A percentile compares a stretch with the other conserved stretches of the same genome.
phyloP scores from a whole-genome alignment of 2,113 vertebrate genomes.

The Atlantisia rogersi region DNA sequence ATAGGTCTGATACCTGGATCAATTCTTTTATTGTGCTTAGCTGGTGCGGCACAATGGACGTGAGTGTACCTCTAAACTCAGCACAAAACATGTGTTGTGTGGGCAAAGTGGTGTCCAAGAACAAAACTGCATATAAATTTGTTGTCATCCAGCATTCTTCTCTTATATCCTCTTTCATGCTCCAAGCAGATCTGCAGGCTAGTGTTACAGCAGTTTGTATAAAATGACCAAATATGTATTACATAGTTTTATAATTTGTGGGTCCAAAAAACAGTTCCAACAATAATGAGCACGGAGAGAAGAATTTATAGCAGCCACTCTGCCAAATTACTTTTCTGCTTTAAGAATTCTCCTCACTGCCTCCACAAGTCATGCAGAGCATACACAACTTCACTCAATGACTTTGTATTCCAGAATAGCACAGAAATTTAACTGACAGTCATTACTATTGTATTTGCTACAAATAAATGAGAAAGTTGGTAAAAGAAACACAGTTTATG shows the following conservation, averaged over 20 bases:
- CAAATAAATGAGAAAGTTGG: conserved; percentile 4
- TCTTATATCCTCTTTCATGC: neutral
- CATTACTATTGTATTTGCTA: neutral
- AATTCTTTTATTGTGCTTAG: conserved; percentile 2
- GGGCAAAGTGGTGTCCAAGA: conserved; percentile 4
- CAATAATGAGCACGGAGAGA: neutral
- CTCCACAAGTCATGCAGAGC: neutral
- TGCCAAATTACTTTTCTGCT: neutral
- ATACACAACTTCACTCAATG: neutral
- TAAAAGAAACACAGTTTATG: neutral
- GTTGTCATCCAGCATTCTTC: neutral
- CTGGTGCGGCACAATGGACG: neutral
- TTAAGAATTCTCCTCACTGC: neutral
- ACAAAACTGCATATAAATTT: neutral
- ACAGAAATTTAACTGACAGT: neutral
- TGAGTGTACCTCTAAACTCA: neutral
- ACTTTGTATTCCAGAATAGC: neutral
- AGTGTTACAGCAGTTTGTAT: neutral
- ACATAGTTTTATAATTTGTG: neutral
- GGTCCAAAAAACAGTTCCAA: neutral
- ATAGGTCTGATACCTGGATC: neutral
- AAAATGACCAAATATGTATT: neutral
- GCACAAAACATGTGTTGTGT: neutral
- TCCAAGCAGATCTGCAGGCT: neutral
- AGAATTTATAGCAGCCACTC: neutral